phyloP scores from a whole-genome alignment of 2,888 invertebrate genomes.

The Macrophya annulata region DNA sequence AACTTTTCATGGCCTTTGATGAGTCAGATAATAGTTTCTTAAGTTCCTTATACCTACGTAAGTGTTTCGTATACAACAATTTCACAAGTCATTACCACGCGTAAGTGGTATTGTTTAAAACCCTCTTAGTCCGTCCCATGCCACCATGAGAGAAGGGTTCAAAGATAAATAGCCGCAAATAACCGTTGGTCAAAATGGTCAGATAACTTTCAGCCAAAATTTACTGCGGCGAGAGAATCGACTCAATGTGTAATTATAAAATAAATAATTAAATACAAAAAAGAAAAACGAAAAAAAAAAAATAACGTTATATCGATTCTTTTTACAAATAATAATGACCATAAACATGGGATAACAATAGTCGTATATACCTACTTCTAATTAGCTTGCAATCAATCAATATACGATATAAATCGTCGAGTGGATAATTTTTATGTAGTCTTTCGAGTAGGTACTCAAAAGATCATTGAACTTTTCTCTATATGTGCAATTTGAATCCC shows the following conservation, averaged over 20 bases:
- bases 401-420: background rate
- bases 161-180: background rate
- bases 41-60: background rate
- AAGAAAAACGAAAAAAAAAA: background rate
- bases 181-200: constrained; percentile 6
- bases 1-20: no score
- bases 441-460: constrained; percentile 3
- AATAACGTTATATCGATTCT: background rate
- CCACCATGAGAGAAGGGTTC: constrained; percentile 18
- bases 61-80: constrained; percentile 37
- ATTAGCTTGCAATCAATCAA: background rate
- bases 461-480: background rate
- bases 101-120: constrained; percentile 46
- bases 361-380: background rate
- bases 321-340: background rate
- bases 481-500: background rate
- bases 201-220: background rate
- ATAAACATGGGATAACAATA: background rate
- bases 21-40: background rate
- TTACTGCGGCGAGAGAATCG: background rate
- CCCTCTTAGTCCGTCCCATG: background rate
- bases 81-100: constrained; percentile 40
- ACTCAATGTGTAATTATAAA: background rate
- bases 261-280: background rate
- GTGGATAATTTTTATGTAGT: background rate